Evolutionary conservation across 2,888 invertebrate species (phyloP), one percentile per base, ranked within the genome.

Genomic region (Polydrusus pterygomalis): DNA sequence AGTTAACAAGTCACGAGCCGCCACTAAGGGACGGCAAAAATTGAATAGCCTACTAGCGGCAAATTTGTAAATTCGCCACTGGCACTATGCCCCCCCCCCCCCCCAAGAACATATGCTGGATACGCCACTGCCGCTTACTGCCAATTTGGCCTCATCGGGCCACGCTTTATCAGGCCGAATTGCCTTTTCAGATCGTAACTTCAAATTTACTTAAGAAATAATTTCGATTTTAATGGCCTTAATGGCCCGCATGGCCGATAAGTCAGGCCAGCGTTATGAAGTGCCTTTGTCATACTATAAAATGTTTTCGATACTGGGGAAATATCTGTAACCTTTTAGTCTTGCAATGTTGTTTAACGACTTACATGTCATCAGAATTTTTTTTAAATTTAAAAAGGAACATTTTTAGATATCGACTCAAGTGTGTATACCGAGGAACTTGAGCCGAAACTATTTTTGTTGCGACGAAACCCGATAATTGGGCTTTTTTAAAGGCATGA

Each of bases 121-220:
- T n/a, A n/a, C n/a, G n/a, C n/a, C n/a, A n/a, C n/a, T n/a, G n/a
- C 77, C 77, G 74, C 77, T 77, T 77, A 75, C 72, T 77, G 77
- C 77, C 77, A 77, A 77, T 77, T 77, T 77, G 77, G 71, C 11
- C 73, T 67, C 70, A 71, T 74, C 77, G 70, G 43, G 74, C 56
- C 63, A 62, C 69, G 72, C 51, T 77, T 77, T 77, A 77, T 77
- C 77, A 60, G 64, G 43, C 77, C 58, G 65, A 77, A 77, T 71
- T 74, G 75, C 77, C 74, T 74, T 71, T 70, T 74, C 62, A 74
- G 75, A 75, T 78, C 78, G 78, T 78, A 78, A 78, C 75, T 78
- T 73, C 75, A 72, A 75, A 75, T 72, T 78, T 78, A 78, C 78
- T 78, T 78, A 78, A 78, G 78, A 75, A 78, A 78, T 75, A 70